These are phyloP conservation scores for Micromussa lordhowensis DNA, from an alignment of 92 coral and sea anemone species.

Conservation along the genomic window DNA sequence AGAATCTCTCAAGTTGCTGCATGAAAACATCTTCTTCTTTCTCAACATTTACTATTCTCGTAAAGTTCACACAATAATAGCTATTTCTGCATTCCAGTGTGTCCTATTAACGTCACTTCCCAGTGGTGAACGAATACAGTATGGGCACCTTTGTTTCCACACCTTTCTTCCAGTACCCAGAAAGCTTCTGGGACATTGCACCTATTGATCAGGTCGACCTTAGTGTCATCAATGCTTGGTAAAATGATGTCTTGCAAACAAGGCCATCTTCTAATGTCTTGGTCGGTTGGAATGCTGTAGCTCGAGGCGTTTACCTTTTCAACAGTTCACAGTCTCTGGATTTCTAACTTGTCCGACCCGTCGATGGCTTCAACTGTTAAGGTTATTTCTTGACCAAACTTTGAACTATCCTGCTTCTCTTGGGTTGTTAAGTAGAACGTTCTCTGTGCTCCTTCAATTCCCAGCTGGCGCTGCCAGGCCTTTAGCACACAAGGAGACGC, in stretches of 20 bases:
- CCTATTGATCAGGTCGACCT: slow-evolving; percentile 43
- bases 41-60: not conserved
- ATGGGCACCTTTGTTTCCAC: slow-evolving; percentile 32
- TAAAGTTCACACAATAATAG: too few species aligned
- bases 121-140: slow-evolving; percentile 42
- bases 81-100: not conserved
- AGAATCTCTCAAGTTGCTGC: not conserved
- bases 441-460: slow-evolving; percentile 32
- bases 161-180: slow-evolving; percentile 62
- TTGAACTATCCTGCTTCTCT: slow-evolving; percentile 42
- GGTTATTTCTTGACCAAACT: slow-evolving; percentile 21
- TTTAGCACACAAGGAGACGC: too few species aligned
- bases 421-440: slow-evolving; percentile 56
- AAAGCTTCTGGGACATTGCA: slow-evolving; percentile 50
- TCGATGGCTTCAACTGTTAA: slow-evolving; percentile 41
- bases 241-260: slow-evolving; percentile 34
- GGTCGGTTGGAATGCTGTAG: slow-evolving; percentile 32
- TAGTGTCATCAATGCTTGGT: slow-evolving; percentile 22
- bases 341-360: slow-evolving; percentile 33
- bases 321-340: slow-evolving; percentile 55
- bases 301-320: slow-evolving; percentile 37
- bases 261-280: slow-evolving; percentile 39
- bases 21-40: not conserved
- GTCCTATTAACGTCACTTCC: slow-evolving; percentile 44
- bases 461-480: too few species aligned